Conservation (phyloP, 2,113 vertebrate genomes). For the Atlantisia rogersi region DNA sequence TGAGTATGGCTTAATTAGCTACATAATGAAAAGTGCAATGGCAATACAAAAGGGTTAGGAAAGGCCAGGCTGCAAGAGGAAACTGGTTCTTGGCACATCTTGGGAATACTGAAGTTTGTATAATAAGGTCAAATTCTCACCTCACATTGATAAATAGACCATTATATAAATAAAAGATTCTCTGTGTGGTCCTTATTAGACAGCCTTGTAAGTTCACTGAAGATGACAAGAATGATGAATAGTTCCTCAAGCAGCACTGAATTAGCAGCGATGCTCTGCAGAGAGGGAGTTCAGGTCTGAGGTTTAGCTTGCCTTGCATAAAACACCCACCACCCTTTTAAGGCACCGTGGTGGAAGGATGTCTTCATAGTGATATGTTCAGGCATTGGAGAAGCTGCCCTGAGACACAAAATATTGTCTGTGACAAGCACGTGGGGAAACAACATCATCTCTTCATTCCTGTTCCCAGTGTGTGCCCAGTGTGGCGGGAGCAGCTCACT, state of each 20-base stretch:
- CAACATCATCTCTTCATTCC: background rate
- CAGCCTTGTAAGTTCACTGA: background rate
- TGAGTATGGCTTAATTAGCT: background rate
- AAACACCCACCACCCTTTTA: background rate
- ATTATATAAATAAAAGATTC: background rate
- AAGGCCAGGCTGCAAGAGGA: background rate
- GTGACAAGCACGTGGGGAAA: background rate
- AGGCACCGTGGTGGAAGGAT: background rate
- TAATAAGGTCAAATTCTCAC: slow-evolving; percentile 12
- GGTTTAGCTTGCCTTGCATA: background rate
- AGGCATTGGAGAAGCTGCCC: background rate
- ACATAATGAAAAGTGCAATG: background rate
- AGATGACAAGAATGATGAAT: background rate
- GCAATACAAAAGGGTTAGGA: background rate
- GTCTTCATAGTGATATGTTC: background rate
- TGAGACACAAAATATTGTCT: background rate
- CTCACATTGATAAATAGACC: background rate
- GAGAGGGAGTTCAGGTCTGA: background rate
- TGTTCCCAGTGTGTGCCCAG: background rate
- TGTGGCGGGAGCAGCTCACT: background rate
- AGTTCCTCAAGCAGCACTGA: background rate
- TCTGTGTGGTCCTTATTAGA: background rate
- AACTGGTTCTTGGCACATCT: background rate
- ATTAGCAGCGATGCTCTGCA: background rate
- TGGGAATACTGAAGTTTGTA: background rate